These are phyloP conservation scores for Rhodinocichla rosea DNA, from an alignment of 2,113 vertebrate genomes.

Conservation along the genomic window DNA sequence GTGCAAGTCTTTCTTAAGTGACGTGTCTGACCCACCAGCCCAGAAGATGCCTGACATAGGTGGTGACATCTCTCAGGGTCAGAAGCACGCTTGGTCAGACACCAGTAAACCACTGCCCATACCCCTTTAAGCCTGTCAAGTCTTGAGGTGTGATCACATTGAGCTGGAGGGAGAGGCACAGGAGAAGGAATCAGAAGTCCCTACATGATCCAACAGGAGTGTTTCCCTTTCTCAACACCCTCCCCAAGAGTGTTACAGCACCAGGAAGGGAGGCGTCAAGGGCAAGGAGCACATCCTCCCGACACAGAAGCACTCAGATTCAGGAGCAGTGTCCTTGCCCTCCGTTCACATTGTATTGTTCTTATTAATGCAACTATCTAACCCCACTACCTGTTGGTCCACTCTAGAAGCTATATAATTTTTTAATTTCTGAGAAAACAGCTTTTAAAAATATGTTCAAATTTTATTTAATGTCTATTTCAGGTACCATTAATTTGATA, in stretches of 20 bases:
- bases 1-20: background rate
- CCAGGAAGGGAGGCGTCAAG: background rate
- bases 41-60: background rate
- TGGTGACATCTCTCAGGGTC: background rate
- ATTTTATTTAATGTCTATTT: background rate
- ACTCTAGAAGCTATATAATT: background rate
- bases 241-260: background rate
- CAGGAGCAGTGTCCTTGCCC: background rate
- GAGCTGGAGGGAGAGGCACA: background rate
- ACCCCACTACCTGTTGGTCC: background rate
- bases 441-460: background rate
- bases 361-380: background rate
- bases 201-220: background rate
- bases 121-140: accelerated
- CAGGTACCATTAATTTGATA: background rate
- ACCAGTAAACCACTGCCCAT: accelerated
- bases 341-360: background rate
- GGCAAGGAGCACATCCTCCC: background rate
- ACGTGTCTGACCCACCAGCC: accelerated
- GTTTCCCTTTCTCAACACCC: background rate
- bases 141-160: background rate
- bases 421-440: background rate
- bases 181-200: background rate
- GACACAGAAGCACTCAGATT: background rate
- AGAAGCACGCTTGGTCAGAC: background rate